These are phyloP conservation scores for Tyrannus savana DNA, from an alignment of 2,113 vertebrate genomes.

Conservation along the genomic window DNA sequence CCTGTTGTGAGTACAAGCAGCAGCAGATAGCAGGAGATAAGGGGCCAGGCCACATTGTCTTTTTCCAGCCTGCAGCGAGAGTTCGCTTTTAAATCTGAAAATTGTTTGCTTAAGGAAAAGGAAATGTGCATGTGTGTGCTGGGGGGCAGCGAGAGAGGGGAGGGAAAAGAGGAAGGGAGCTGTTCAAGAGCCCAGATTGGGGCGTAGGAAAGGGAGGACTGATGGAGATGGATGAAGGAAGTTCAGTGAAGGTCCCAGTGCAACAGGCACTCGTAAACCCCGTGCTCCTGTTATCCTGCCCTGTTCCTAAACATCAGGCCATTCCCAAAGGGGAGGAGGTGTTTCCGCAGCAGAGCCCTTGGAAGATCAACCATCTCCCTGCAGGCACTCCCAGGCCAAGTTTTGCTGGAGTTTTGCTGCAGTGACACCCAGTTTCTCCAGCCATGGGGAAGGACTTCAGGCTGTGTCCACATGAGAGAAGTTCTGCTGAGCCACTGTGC, in stretches of 20 bases:
- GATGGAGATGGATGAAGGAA: constrained; percentile 42
- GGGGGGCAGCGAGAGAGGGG: not conserved
- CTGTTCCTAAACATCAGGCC: not conserved
- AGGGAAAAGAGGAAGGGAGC: constrained; percentile 27
- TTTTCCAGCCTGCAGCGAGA: not conserved
- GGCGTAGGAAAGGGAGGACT: not conserved
- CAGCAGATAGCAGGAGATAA: constrained; percentile 66
- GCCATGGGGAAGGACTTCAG: not conserved
- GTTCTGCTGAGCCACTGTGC: fast-evolving
- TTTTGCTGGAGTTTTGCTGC: not conserved
- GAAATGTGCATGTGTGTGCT: constrained; percentile 7
- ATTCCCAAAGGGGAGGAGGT: not conserved
- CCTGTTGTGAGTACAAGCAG: constrained; percentile 11
- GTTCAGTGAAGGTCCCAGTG: not conserved
- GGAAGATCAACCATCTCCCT: not conserved
- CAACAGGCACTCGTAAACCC: not conserved
- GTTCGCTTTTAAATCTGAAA: constrained; percentile 46
- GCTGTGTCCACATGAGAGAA: not conserved
- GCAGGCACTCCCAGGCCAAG: not conserved
- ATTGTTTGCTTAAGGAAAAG: constrained; percentile 59
- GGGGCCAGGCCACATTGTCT: constrained; percentile 23
- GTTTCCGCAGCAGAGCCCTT: not conserved
- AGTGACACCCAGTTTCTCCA: not conserved
- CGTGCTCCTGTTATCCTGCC: not conserved
- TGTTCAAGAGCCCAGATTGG: not conserved